These are phyloP conservation scores for Aphis craccivora DNA, from an alignment of 1,140 invertebrate genomes.

Conservation along the genomic window DNA sequence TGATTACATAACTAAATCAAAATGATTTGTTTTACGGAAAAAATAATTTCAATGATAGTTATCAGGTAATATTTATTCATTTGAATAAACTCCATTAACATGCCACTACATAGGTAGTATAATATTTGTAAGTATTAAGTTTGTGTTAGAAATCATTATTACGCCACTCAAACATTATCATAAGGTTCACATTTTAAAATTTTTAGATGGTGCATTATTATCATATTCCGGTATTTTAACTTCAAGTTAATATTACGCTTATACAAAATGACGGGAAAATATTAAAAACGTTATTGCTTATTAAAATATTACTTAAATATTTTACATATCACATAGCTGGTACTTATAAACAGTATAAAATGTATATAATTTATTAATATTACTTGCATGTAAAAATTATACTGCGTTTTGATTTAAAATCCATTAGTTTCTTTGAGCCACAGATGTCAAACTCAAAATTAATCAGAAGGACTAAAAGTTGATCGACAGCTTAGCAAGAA, in stretches of 20 bases:
- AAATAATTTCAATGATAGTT: not conserved
- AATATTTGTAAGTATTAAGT: not conserved
- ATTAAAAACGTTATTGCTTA: not conserved
- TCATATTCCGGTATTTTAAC: not conserved
- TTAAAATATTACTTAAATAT: not conserved
- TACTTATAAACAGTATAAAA: too few relatives aligned
- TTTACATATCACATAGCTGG: not conserved
- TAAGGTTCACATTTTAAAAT: not conserved
- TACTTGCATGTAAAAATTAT: too few relatives aligned
- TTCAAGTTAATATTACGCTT: not conserved
- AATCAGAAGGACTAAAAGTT: too few relatives aligned
- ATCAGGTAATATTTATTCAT: not conserved
- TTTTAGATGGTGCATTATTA: not conserved
- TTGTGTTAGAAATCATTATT: not conserved
- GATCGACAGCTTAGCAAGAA: too few relatives aligned
- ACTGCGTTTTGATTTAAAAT: too few relatives aligned
- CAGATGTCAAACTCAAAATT: too few relatives aligned
- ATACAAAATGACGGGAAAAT: not conserved
- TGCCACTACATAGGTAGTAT: not conserved
- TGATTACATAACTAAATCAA: constrained; percentile 35
- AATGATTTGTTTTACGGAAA: not conserved
- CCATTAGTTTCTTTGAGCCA: too few relatives aligned
- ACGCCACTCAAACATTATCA: not conserved
- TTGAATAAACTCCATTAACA: not conserved
- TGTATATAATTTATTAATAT: too few relatives aligned